Base-by-base conservation (phyloP, 2,888 invertebrate species). In the Palloptera scutellata region DNA sequence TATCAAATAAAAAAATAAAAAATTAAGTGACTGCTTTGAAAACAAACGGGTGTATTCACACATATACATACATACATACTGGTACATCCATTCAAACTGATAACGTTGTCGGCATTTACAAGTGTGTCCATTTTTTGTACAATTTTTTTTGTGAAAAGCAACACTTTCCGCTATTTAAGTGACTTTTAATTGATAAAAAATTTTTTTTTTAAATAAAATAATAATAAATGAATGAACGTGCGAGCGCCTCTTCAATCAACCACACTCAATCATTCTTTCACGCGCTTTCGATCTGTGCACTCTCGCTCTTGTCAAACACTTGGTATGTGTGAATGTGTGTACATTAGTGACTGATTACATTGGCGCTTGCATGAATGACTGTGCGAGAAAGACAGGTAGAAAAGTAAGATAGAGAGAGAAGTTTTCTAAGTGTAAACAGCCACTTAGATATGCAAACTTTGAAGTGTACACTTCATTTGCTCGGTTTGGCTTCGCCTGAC, bases 181-280 rank as follows among this genome's bases (percentile, higher is more conserved):
- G 80, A 75, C 77, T 76, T 79, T 80, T 80, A 80, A 80, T 80
- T 80, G 80, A 80, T 79, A 79, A 78, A 75, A 77, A 69, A 55
- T 61, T 48, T 42, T 60, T 53, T 61, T 48, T 42, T 60, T 53
- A 51, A 70, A 61, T 66, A 65, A 60, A 61, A 48, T 17, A 57
- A 57, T 48, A 51, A 45, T 4, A 30, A 45, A 42, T 52, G 30
- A 30, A 6, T 30, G 6, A 30, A 30, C 30, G 30, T 30, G 30
- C 30, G 30, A 30, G 30, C 30, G 30, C 30, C 30, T 30, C 30
- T 30, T 30, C 30, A 30, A 30, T 30, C 30, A 30, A 30, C 2
- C 30, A 6, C 30, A 4, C 12, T 48, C 8, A n/a, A 2, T 54
- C 54, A 9, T 20, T 19, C 54, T 10, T 15, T 15, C 54, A 10